phyloP scores from a whole-genome alignment of 2,113 vertebrate genomes.

The Passer montanus region DNA sequence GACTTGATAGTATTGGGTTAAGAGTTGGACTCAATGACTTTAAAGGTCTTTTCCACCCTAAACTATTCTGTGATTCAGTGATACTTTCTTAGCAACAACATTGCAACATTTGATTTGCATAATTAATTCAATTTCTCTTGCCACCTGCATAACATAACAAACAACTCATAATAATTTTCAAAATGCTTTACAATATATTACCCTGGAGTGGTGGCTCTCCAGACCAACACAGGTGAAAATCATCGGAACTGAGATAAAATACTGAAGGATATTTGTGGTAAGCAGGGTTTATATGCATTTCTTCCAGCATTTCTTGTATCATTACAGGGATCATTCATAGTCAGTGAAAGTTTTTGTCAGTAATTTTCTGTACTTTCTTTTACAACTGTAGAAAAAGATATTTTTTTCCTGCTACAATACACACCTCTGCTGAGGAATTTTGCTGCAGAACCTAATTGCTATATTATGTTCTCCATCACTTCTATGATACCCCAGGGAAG shows the following conservation, averaged over 20 bases:
- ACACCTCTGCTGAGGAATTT: neutral
- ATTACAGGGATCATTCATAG: neutral
- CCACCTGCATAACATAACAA: neutral
- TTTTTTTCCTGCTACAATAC: neutral
- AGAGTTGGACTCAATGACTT: neutral
- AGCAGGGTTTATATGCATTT: neutral
- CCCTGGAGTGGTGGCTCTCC: neutral
- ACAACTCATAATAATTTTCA: neutral
- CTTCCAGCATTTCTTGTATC: neutral
- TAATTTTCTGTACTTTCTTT: neutral
- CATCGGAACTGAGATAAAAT: neutral
- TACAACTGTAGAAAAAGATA: neutral
- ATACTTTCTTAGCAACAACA: neutral
- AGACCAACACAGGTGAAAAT: neutral
- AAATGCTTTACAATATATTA: neutral
- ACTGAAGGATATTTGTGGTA: neutral
- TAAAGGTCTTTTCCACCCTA: neutral
- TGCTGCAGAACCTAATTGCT: constrained; percentile 26
- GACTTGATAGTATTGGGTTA: neutral
- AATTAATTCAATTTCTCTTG: constrained; percentile 42
- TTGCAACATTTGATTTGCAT: constrained; percentile 21
- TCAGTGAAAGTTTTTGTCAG: neutral
- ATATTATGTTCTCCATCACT: constrained; percentile 33
- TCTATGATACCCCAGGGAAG: constrained; percentile 34
- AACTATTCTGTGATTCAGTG: neutral